Evolutionary conservation across 2,113 vertebrate species (phyloP).

Genomic region (Ophthalmotilapia sp.): DNA sequence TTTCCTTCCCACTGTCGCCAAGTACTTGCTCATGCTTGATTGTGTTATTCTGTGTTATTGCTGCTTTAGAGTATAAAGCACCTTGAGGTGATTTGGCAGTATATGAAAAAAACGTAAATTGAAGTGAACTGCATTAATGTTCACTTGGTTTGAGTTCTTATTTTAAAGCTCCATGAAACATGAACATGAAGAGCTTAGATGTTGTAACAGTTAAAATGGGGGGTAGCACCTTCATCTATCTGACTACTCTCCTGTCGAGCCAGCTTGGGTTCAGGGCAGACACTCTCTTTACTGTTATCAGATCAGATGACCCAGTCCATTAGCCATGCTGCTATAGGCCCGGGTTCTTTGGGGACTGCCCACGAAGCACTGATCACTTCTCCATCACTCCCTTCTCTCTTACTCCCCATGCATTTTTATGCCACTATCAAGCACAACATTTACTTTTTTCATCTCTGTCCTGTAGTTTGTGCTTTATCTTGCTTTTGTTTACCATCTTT

Average conservation of each 20-base stretch:
- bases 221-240: neutral
- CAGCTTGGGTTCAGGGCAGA: neutral
- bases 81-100: neutral
- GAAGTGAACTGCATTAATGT: neutral
- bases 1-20: neutral
- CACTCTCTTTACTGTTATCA: neutral
- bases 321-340: neutral
- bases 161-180: neutral
- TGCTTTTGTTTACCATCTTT: neutral
- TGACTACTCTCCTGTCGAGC: neutral
- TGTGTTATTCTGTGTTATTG: neutral
- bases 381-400: neutral
- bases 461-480: neutral
- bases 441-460: neutral
- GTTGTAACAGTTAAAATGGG: neutral
- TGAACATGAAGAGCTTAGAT: neutral
- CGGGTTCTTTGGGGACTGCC: neutral
- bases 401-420: neutral
- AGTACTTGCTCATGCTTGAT: fast-evolving
- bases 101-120: neutral
- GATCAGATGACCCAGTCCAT: neutral
- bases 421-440: neutral
- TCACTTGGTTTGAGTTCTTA: neutral
- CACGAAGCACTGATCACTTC: neutral
- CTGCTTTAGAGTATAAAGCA: neutral